Percentiles rank a stretch among this genome's conserved stretches.
These are phyloP conservation scores for Heliconius erato DNA, from an alignment of 2,888 invertebrate species.

Conservation along the genomic window DNA sequence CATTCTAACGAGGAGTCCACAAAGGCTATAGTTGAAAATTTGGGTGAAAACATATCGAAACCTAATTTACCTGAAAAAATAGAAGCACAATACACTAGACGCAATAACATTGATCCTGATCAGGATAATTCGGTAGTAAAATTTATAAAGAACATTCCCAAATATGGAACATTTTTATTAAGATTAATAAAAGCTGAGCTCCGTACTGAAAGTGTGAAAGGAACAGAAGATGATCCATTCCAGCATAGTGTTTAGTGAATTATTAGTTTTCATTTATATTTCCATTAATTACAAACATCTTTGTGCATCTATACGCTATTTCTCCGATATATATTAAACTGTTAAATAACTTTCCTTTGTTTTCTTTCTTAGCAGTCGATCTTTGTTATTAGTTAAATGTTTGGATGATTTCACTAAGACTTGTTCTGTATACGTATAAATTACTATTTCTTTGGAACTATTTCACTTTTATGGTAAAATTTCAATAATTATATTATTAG, in stretches of 20 bases:
- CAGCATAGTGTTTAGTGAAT: conserved; percentile 6
- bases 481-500: background rate
- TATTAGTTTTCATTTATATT: background rate
- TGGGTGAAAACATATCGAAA: conserved; percentile 57
- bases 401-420: background rate
- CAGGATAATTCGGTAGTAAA: conserved; percentile 58
- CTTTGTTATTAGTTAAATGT: background rate
- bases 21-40: conserved; percentile 62
- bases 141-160: conserved; percentile 65
- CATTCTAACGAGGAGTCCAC: conserved; percentile 61
- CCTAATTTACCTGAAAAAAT: conserved; percentile 67
- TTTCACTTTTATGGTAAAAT: background rate
- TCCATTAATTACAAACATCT: background rate
- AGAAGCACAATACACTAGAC: conserved; percentile 59
- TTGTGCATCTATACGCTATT: background rate
- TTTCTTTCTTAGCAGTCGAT: conserved; percentile 15
- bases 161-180: conserved; percentile 66
- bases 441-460: background rate
- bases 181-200: conserved; percentile 62
- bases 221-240: conserved; percentile 56
- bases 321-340: conserved; percentile 1
- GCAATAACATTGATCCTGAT: conserved; percentile 55
- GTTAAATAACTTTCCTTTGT: background rate
- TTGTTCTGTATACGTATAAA: background rate
- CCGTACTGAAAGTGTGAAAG: conserved; percentile 56